A percentile compares a stretch with the other conserved stretches of the same genome.
Evolutionary conservation across 2,797 vertebrate species (phyloP).

Genomic region (Pipistrellus nathusii): DNA sequence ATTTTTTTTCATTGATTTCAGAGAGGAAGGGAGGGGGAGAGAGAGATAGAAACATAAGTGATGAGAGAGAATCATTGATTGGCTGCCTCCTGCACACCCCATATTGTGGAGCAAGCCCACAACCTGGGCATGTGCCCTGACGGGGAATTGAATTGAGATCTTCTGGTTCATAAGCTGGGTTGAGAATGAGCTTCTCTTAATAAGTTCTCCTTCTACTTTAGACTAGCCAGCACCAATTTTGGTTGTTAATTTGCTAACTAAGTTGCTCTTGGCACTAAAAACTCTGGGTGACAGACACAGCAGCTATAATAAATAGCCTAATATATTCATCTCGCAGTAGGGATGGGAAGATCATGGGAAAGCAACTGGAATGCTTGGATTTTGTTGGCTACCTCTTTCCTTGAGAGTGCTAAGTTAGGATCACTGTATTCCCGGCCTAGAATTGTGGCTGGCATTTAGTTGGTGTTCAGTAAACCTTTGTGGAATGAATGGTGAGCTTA

Average conservation of each 20-base stretch:
- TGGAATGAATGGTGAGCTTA: conserved; percentile 11
- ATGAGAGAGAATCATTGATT: too few species aligned
- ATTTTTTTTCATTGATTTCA: too few species aligned
- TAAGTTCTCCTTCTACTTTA: conserved; percentile 27
- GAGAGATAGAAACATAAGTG: too few species aligned
- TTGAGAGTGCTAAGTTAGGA: conserved; percentile 45
- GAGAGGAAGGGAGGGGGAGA: too few species aligned
- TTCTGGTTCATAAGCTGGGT: too few species aligned
- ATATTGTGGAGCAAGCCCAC: too few species aligned
- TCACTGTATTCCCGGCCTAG: conserved; percentile 27
- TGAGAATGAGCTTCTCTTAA: conserved; percentile 38
- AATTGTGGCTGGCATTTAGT: conserved; percentile 1
- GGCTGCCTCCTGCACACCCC: too few species aligned
- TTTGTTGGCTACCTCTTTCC: background rate
- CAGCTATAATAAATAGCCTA: background rate
- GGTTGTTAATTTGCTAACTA: conserved; percentile 42
- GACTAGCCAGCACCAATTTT: conserved; percentile 32
- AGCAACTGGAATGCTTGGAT: conserved; percentile 17
- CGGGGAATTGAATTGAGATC: too few species aligned
- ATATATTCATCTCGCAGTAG: conserved; percentile 21
- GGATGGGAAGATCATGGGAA: conserved; percentile 47
- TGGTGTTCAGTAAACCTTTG: conserved; percentile 57
- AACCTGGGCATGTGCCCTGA: too few species aligned
- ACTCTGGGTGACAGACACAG: background rate
- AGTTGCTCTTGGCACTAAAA: conserved; percentile 27